Base-by-base conservation (phyloP, 2,797 vertebrate species). In the Catostomus latipinnis region DNA sequence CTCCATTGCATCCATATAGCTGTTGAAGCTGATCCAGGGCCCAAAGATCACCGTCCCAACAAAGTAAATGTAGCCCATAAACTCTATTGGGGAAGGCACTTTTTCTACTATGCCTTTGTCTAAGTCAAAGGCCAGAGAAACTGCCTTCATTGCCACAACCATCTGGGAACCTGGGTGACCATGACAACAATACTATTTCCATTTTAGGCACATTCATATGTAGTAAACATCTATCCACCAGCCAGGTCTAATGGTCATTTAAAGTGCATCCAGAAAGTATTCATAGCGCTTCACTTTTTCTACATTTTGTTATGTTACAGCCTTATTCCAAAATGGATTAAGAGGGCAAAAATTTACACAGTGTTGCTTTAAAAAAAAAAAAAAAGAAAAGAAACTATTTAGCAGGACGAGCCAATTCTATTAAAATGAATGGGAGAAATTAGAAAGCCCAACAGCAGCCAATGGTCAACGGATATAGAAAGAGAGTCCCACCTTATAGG, bases 101-200 rank as follows among this genome's bases (percentile, higher is more conserved):
- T 85, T 86, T 66, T 82, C 82, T 85, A 88, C 92, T 0, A 86
- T 53, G 16, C 94, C 93, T 56, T 94, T 90, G 90, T 98, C 96
- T 82, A 97, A 88, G 90, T 98, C 96, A 73, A 97, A 97, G 61
- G 94, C 96, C 87, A 97, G 84, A 67, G 96, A 98, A 84, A 98
- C 94, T 1, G 94, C 96, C 83, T 98, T 97, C 96, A 98, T 98
- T 75, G 96, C 96, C 87, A 98, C 96, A 60, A 98, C 96, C 95
- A 98, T 97, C 92, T 97, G 96, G 71, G 95, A 96, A 80, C 96
- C 96, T 97, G 75, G 18, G 56, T 8, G 65, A 57, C 9, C 45
- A 78, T 34, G 34, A 34, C 8, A 63, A 0, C 1, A 14, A 60
- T 67, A 16, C 62, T 0, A 53, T 62, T 62, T 46, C 1, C 18